Evolutionary conservation across 1,140 invertebrate species (phyloP), one percentile per base, ranked within the genome.

Genomic region (Melanaphis sacchari): DNA sequence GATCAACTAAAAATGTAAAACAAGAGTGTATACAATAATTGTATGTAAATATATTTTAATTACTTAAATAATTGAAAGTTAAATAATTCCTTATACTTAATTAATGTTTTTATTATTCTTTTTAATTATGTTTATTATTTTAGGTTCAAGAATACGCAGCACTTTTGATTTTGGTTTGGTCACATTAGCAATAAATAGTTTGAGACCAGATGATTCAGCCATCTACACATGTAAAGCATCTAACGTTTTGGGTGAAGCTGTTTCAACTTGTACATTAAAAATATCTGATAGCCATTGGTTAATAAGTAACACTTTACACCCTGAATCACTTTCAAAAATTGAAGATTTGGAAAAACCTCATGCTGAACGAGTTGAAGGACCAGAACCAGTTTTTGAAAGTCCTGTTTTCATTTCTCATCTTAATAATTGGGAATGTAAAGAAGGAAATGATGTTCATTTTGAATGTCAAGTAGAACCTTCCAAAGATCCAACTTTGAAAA

Each of bases 91-190:
- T 36, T 36, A 18, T 85, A 82, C 15, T 84, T 46, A 26, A 43
- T 93, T 36, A 46, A 49, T 84, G 24, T 6, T 22, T 49, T 43
- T 84, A 49, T 22, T 46, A 52, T 4, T 81, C 0, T 2, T 31
- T 43, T 38, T 49, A 81, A 41, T 90, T 91, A 38, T 92, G 93
- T 88, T 93, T 93, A 85, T 81, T 89, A 36, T 94, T 40, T 46
- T 81, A 96, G 96, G 96, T 90, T 95, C 98, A 24, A 96, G 98
- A 94, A 96, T 99, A 87, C 97, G 97, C 94, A 98, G 98, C 94
- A 98, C 98, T 11, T 98, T 98, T 94, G 98, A 99, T 95, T 99
- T 99, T 95, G 98, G 98, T 46, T 96, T 99, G n/a, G 98, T 99
- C 1, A 98, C 98, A 0, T 95, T 99, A 21, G 98, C 98, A 52